phyloP scores from a whole-genome alignment of 2,113 vertebrate species.

The Heloderma charlesbogerti region DNA sequence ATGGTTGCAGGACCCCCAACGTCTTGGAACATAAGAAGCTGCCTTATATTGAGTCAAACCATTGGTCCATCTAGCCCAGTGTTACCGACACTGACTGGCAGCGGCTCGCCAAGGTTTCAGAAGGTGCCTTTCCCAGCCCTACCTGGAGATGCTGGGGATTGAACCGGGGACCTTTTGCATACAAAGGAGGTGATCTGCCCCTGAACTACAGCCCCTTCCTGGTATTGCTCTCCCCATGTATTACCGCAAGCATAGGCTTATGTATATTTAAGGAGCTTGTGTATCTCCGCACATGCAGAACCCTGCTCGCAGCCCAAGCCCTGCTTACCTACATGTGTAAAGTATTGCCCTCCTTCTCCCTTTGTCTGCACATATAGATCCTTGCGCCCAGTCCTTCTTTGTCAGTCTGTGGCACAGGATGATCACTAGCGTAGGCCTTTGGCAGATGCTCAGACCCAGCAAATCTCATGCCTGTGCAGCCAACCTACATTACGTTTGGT shows the following conservation, averaged over 20 bases:
- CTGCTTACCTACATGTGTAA: neutral
- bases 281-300: neutral
- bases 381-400: neutral
- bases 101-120: too few species aligned
- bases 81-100: too few species aligned
- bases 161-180: too few species aligned
- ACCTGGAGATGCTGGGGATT: too few species aligned
- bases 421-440: neutral
- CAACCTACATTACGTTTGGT: neutral
- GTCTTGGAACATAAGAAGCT: neutral
- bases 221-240: too few species aligned
- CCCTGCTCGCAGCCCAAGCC: neutral
- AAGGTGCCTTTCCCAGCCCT: too few species aligned
- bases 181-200: too few species aligned
- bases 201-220: too few species aligned
- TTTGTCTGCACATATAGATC: neutral
- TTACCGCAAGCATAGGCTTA: neutral
- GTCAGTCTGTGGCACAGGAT: neutral
- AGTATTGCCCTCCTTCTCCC: too few species aligned
- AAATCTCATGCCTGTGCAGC: neutral
- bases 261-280: neutral
- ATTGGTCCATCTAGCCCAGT: too few species aligned
- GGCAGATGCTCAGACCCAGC: too few species aligned
- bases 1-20: neutral
- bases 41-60: neutral